These are phyloP conservation scores for Rhopalosiphum nymphaeae DNA, from an alignment of 2,888 invertebrate species.

Conservation along the genomic window DNA sequence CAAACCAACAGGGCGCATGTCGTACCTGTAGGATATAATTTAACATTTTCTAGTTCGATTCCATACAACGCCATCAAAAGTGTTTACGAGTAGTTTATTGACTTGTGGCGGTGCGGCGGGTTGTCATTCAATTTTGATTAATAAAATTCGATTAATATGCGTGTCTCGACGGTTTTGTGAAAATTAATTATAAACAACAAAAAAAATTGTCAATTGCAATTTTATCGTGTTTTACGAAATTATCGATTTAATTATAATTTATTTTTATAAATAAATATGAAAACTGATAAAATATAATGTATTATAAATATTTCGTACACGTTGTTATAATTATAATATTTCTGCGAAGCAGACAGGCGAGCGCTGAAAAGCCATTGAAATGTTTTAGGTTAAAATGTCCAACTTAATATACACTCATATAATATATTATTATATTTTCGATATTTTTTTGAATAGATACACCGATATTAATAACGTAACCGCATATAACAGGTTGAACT, in stretches of 20 bases:
- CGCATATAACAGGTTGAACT: neutral
- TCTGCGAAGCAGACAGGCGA: neutral
- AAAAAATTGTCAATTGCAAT: neutral
- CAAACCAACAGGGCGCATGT: neutral
- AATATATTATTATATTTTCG: neutral
- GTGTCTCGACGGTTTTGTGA: neutral
- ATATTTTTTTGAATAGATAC: neutral
- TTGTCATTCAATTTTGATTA: neutral
- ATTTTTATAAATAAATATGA: neutral
- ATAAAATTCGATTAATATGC: neutral
- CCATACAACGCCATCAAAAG: neutral
- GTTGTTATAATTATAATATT: neutral
- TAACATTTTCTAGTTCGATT: neutral
- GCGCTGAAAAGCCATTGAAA: neutral
- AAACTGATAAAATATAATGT: neutral
- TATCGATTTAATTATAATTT: neutral
- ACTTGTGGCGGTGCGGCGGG: neutral
- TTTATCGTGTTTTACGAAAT: neutral
- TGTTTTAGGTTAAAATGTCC: neutral
- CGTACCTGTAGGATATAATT: neutral
- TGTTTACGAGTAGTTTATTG: neutral
- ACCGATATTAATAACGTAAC: too few relatives aligned
- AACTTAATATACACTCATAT: neutral
- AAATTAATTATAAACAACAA: neutral
- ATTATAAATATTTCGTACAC: neutral